Evolutionary conservation across 1,140 invertebrate genomes (phyloP), one percentile per base, ranked within the genome.

Genomic region (Pomacea maculata): DNA sequence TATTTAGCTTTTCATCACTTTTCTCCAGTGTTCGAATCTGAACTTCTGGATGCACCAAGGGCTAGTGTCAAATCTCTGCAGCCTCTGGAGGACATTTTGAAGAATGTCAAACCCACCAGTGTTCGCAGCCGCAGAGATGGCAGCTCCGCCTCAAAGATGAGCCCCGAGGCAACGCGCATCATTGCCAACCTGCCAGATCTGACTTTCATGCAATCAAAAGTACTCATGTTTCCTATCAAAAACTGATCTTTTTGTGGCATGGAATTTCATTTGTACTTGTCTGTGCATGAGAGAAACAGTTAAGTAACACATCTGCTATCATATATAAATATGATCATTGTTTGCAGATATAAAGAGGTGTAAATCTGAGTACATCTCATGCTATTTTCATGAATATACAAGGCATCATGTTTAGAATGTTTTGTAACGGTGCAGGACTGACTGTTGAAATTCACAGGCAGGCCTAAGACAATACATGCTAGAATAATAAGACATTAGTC

Each of bases 171-270:
- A 8, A 21, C 77, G 9, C 82, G 80, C 19, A 82, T 91, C 54
- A 80, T 91, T 54, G 83, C 83, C 19, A 86, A 82, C 74, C 79
- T 91, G 72, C 90, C 88, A 12, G 84, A 88, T 77, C 82, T 91
- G 68, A 84, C 85, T 19, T 91, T 91, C 81, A 91, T 91, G 90
- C 85, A 88, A 57, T 86, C 89, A 34, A 88, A 87, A 79, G 89
- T 90, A 45, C 82, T 91, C 14, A 91, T 91, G 90, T 91, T 91
- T 76, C 89, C 88, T 10, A 73, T 91, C 21, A 85, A 83, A 72
- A 83, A 86, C 52, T 79, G 57, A 73, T 11, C 61, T 10, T 15
- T 77, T 29, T 57, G 75, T n/a, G 68, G 63, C 65, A 75, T 75
- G 74, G 57, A 81, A 73, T 71, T 76, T 14, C 67, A 54, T 14